Conservation (phyloP, 2,888 invertebrate species). For the Eupsilia transversa region DNA sequence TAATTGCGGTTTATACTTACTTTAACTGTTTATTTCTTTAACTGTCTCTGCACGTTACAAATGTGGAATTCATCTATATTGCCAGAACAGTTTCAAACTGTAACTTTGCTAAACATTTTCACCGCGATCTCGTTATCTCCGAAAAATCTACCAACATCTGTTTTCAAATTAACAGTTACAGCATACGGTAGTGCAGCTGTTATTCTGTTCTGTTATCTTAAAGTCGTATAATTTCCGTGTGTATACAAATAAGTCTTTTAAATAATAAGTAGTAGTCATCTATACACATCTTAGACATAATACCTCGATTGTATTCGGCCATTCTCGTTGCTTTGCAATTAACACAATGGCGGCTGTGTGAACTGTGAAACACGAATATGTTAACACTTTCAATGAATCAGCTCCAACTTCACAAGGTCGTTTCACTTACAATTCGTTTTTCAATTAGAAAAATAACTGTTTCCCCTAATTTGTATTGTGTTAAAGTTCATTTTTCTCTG, state of each 20-base stretch:
- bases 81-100: neutral
- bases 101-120: neutral
- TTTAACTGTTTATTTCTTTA: neutral
- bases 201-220: constrained; percentile 35
- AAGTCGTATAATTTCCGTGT: constrained; percentile 46
- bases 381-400: constrained; percentile 77
- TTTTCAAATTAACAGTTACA: constrained; percentile 29
- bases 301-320: constrained; percentile 68
- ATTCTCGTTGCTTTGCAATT: constrained; percentile 75
- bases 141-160: constrained; percentile 11
- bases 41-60: neutral
- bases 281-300: constrained; percentile 63
- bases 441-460: constrained; percentile 24
- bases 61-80: neutral
- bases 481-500: constrained; percentile 52
- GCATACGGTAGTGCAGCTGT: constrained; percentile 22
- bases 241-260: constrained; percentile 45
- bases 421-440: constrained; percentile 56
- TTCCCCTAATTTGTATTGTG: constrained; percentile 14
- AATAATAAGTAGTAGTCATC: constrained; percentile 53
- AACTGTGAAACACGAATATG: constrained; percentile 73
- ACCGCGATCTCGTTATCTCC: constrained; percentile 1
- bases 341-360: constrained; percentile 77
- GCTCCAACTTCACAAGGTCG: constrained; percentile 71
- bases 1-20: neutral